These are phyloP conservation scores for Glomeris maerens DNA, from an alignment of 1,140 invertebrate species.

Conservation along the genomic window DNA sequence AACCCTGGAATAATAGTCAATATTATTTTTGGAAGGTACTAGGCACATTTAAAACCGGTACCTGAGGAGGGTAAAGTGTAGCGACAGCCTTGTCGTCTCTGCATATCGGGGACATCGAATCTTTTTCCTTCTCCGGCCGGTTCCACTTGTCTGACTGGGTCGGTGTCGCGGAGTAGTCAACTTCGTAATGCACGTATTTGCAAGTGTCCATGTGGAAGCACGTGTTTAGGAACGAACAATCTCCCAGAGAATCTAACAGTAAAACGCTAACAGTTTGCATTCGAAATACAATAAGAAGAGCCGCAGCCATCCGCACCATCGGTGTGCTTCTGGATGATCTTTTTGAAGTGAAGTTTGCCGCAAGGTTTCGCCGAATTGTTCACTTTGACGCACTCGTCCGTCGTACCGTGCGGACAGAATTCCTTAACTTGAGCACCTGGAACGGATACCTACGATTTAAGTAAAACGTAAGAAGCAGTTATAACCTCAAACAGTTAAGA, in stretches of 20 bases:
- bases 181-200: constrained; percentile 93
- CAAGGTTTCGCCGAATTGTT: constrained; percentile 46
- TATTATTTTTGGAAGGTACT: too few species aligned
- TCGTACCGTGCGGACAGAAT: constrained; percentile 89
- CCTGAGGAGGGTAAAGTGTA: constrained; percentile 11
- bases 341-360: constrained; percentile 88
- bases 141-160: constrained; percentile 21
- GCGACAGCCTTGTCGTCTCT: neutral
- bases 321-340: constrained; percentile 92
- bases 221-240: constrained; percentile 95
- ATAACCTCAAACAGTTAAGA: neutral
- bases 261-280: neutral
- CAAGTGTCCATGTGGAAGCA: constrained; percentile 99
- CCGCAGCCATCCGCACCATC: constrained; percentile 40
- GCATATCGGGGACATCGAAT: constrained; percentile 14
- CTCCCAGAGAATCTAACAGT: constrained; percentile 64
- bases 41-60: too few species aligned
- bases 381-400: constrained; percentile 66
- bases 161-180: constrained; percentile 47
- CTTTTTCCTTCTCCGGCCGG: constrained; percentile 18
- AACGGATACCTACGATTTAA: constrained; percentile 2
- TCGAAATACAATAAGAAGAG: constrained; percentile 15
- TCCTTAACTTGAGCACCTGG: constrained; percentile 69
- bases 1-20: too few species aligned
- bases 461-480: constrained; percentile 2